Conservation (phyloP, 1,140 invertebrate species). For the Bicyclus anynana region DNA sequence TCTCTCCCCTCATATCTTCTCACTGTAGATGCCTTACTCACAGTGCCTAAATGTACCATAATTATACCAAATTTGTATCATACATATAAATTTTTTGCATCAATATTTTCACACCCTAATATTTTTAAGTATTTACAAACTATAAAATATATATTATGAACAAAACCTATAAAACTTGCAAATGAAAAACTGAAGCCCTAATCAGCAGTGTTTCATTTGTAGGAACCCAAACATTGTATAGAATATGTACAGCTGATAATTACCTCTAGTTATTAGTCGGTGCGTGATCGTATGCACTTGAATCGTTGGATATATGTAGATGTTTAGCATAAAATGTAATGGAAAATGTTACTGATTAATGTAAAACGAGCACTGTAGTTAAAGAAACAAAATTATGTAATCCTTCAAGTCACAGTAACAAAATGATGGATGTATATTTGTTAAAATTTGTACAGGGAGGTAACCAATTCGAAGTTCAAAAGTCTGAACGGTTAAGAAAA, state of each 20-base stretch:
- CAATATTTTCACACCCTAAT: constrained; percentile 57
- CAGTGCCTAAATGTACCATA: constrained; percentile 77
- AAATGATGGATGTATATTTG: constrained; percentile 66
- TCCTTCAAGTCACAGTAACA: constrained; percentile 74
- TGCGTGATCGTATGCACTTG: too few species aligned
- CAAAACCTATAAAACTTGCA: background rate
- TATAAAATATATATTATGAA: constrained; percentile 21
- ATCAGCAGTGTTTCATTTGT: constrained; percentile 16
- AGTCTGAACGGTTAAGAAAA: constrained; percentile 68
- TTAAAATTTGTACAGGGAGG: constrained; percentile 73
- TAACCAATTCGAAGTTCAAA: constrained; percentile 65
- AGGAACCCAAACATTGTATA: constrained; percentile 15
- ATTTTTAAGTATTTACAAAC: constrained; percentile 44
- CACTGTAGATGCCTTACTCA: constrained; percentile 78
- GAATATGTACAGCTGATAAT: constrained; percentile 13
- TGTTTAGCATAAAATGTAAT: background rate
- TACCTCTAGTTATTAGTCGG: constrained; percentile 14
- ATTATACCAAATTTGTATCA: constrained; percentile 70
- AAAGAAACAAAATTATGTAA: constrained; percentile 16
- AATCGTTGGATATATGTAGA: constrained; percentile 14
- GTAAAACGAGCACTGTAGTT: constrained; percentile 6
- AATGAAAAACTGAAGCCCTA: constrained; percentile 8
- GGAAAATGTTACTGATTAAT: constrained; percentile 15
- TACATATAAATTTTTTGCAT: constrained; percentile 60
- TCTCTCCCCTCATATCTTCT: constrained; percentile 56